phyloP scores from a whole-genome alignment of 2,113 vertebrate species.

The Aptenodytes patagonicus region DNA sequence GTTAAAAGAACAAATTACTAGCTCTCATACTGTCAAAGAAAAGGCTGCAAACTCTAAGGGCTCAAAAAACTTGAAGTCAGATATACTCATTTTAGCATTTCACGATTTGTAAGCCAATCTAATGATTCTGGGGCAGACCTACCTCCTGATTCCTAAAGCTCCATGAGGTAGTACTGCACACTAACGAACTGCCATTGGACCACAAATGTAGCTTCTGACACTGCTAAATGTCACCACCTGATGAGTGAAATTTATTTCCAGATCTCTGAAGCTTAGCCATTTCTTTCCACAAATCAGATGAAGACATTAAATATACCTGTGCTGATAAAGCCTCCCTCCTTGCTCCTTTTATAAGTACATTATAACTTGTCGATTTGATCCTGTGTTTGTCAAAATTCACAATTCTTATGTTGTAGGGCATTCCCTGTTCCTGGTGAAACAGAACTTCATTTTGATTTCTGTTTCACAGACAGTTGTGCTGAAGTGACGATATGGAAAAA shows the following conservation, averaged over 20 bases:
- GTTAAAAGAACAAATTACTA: not conserved
- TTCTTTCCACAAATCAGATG: not conserved
- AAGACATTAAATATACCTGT: not conserved
- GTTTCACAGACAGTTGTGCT: not conserved
- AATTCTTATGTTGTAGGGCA: not conserved
- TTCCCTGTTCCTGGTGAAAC: not conserved
- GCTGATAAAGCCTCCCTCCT: not conserved
- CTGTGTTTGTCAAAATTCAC: not conserved
- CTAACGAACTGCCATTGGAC: not conserved
- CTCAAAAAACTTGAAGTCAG: not conserved
- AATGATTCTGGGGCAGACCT: not conserved
- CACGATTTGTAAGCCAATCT: not conserved
- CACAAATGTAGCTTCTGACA: not conserved
- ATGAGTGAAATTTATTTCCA: not conserved
- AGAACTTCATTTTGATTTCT: not conserved
- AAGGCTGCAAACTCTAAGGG: not conserved
- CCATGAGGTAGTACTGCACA: not conserved
- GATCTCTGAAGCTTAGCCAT: not conserved
- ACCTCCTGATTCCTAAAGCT: not conserved
- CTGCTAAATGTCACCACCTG: not conserved
- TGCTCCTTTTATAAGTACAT: not conserved
- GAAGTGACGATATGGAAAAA: not conserved
- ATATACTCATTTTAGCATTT: not conserved
- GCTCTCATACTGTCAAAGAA: not conserved
- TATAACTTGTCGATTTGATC: not conserved